phyloP scores from a whole-genome alignment of 2,888 invertebrate genomes.

The Deilephila elpenor region DNA sequence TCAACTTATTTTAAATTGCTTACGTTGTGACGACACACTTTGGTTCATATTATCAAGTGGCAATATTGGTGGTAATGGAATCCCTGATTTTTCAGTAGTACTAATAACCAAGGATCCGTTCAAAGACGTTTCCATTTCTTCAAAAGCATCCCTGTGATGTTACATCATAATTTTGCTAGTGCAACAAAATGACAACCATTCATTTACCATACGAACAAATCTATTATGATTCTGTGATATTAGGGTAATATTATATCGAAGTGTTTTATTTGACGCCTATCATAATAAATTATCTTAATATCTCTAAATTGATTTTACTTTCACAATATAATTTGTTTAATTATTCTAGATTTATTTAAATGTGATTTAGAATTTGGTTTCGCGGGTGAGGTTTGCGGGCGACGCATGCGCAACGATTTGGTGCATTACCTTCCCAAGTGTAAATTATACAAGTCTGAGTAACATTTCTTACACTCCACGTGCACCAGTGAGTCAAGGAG shows the following conservation, averaged over 20 bases:
- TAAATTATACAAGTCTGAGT: background rate
- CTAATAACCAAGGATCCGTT: background rate
- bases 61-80: background rate
- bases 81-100: background rate
- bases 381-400: conserved; percentile 63
- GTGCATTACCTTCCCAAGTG: background rate
- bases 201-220: background rate
- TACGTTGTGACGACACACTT: background rate
- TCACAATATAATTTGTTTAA: conserved; percentile 64
- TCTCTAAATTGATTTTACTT: conserved; percentile 63
- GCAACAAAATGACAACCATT: conserved; percentile 3
- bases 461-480: background rate
- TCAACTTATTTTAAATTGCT: conserved; percentile 10
- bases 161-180: background rate
- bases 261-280: conserved; percentile 51
- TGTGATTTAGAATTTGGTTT: conserved; percentile 84
- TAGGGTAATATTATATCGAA: conserved; percentile 15
- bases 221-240: conserved; percentile 19
- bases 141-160: background rate
- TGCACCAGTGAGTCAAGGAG: background rate
- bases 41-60: background rate
- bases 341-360: conserved; percentile 70
- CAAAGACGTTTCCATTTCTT: background rate
- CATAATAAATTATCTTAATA: conserved; percentile 58
- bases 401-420: conserved; percentile 42